These are phyloP conservation scores for Xiphophorus hellerii DNA, from an alignment of 2,113 vertebrate species.

Conservation along the genomic window DNA sequence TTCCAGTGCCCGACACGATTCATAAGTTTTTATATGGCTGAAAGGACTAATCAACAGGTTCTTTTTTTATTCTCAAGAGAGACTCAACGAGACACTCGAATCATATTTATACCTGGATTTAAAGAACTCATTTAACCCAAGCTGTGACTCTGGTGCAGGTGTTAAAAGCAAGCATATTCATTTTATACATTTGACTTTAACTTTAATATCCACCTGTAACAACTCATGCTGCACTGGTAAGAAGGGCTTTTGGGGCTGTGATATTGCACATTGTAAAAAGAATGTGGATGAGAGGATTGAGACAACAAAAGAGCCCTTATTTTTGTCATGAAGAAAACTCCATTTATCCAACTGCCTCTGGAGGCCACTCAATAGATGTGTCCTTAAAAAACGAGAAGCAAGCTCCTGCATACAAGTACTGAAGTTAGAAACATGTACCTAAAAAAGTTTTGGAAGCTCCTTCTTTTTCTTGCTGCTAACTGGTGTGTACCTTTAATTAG, in stretches of 20 bases:
- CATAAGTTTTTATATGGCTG: not conserved
- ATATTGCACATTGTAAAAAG: not conserved
- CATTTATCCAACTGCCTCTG: not conserved
- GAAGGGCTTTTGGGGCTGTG: not conserved
- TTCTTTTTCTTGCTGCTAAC: not conserved
- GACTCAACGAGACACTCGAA: not conserved
- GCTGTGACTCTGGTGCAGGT: not conserved
- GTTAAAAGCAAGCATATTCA: not conserved
- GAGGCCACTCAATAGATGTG: not conserved
- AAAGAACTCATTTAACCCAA: not conserved
- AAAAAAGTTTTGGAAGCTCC: not conserved
- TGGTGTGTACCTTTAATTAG: slow-evolving; percentile 1
- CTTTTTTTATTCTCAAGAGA: not conserved
- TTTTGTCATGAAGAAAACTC: slow-evolving; percentile 15
- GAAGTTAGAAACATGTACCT: not conserved
- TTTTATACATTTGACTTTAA: not conserved
- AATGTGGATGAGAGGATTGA: not conserved
- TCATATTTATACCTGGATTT: not conserved
- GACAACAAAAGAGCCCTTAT: not conserved
- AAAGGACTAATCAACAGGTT: not conserved
- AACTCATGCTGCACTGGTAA: not conserved
- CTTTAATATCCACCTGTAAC: not conserved
- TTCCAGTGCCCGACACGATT: not conserved
- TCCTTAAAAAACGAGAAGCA: not conserved
- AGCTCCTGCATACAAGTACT: not conserved